These are phyloP conservation scores for Hippolais icterina DNA, from an alignment of 2,113 vertebrate species.

Conservation along the genomic window DNA sequence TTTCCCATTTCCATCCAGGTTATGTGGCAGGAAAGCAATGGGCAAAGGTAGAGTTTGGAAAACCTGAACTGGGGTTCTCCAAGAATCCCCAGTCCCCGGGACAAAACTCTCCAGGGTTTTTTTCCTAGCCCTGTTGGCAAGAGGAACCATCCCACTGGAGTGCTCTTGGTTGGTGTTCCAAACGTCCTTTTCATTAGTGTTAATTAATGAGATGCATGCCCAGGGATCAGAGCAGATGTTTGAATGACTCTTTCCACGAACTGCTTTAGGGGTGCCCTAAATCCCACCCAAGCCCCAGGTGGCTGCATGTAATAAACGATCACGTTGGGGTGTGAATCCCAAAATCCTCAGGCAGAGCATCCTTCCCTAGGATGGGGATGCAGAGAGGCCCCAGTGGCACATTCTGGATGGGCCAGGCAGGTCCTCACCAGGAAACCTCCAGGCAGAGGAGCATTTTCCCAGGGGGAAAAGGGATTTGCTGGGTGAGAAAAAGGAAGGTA, in stretches of 20 bases:
- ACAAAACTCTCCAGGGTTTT: not conserved
- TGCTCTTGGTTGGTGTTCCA: not conserved
- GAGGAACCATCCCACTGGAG: not conserved
- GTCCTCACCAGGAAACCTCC: not conserved
- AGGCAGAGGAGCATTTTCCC: not conserved
- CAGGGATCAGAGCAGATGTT: accelerated
- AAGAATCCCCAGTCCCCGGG: not conserved
- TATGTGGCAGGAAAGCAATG: not conserved
- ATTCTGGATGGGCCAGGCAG: not conserved
- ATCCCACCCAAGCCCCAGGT: not conserved
- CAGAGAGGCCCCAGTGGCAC: accelerated
- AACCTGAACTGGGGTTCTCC: not conserved
- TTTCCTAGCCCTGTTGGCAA: not conserved
- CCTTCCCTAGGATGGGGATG: not conserved
- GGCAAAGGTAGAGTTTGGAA: not conserved
- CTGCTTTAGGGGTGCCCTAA: not conserved
- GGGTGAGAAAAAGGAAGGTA: not conserved
- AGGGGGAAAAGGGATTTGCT: not conserved
- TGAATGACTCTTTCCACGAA: accelerated
- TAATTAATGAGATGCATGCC: not conserved
- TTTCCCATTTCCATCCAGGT: not conserved
- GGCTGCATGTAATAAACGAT: not conserved
- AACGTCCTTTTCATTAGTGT: not conserved
- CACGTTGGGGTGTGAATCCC: not conserved
- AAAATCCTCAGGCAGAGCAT: not conserved